These are phyloP conservation scores for Drosophila cracens DNA, from an alignment of 2,888 invertebrate genomes.

Conservation along the genomic window DNA sequence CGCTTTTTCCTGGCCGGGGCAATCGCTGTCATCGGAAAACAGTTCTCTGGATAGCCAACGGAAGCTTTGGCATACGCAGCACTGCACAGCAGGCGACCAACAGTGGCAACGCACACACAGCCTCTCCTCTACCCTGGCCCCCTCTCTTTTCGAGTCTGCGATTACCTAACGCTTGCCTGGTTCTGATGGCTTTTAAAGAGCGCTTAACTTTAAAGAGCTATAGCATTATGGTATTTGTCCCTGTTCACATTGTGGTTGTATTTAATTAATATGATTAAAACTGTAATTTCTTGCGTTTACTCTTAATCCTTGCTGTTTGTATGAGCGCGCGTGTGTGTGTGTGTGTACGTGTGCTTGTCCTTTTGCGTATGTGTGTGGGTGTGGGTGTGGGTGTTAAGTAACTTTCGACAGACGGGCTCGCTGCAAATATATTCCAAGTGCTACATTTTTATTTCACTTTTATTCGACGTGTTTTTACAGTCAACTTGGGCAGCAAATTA, in stretches of 20 bases:
- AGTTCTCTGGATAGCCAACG: slow-evolving; percentile 49
- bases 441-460: slow-evolving; percentile 59
- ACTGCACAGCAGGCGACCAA: slow-evolving; percentile 33
- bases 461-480: slow-evolving; percentile 65
- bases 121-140: background rate
- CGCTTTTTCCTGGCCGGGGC: slow-evolving; percentile 37
- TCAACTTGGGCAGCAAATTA: slow-evolving; percentile 71
- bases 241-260: slow-evolving; percentile 20
- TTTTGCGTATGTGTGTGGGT: background rate
- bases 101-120: background rate
- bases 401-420: slow-evolving; percentile 46
- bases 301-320: slow-evolving; percentile 47
- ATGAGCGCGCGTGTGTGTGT: background rate
- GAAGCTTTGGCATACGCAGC: slow-evolving; percentile 49
- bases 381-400: slow-evolving; percentile 42
- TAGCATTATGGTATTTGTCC: slow-evolving; percentile 9
- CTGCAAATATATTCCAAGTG: slow-evolving; percentile 52
- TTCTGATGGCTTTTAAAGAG: slow-evolving; percentile 38
- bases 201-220: slow-evolving; percentile 36
- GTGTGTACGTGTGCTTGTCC: background rate
- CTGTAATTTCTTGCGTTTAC: slow-evolving; percentile 57
- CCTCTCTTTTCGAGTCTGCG: background rate
- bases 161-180: slow-evolving; percentile 4
- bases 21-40: slow-evolving; percentile 60
- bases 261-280: slow-evolving; percentile 61